A percentile compares a stretch with the other conserved stretches of the same genome.
Evolutionary conservation across 2,113 vertebrate species (phyloP).

Genomic region (Pedionomus torquatus): DNA sequence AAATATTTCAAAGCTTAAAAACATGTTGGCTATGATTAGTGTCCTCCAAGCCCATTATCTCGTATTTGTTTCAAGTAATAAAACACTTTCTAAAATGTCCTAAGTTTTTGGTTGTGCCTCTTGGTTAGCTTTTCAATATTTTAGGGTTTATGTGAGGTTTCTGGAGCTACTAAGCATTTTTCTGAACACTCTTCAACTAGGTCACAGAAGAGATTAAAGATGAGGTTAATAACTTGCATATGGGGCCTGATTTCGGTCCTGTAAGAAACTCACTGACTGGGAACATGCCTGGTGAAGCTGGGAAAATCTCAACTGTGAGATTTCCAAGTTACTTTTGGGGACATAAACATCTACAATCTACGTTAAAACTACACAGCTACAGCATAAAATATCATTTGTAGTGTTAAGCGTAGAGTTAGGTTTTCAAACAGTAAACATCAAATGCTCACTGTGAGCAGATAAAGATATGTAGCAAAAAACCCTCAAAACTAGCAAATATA

Average conservation of each 20-base stretch:
- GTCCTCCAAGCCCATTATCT: background rate
- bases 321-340: background rate
- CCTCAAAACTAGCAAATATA: background rate
- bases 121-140: background rate
- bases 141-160: background rate
- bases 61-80: background rate
- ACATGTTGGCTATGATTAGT: background rate
- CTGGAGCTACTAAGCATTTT: background rate
- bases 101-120: background rate
- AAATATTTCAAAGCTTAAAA: background rate
- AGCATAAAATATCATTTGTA: background rate
- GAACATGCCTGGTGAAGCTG: background rate
- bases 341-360: background rate
- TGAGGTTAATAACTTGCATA: background rate
- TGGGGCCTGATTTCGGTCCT: background rate
- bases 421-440: background rate
- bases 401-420: background rate
- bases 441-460: background rate
- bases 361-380: background rate
- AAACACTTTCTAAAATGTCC: background rate
- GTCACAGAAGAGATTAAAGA: background rate
- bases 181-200: background rate
- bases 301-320: background rate
- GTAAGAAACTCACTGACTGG: background rate
- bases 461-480: background rate